Percentiles rank a stretch among this genome's conserved stretches.
phyloP scores from a whole-genome alignment of 2,797 vertebrate genomes.

The Coranthus polyacanthus region DNA sequence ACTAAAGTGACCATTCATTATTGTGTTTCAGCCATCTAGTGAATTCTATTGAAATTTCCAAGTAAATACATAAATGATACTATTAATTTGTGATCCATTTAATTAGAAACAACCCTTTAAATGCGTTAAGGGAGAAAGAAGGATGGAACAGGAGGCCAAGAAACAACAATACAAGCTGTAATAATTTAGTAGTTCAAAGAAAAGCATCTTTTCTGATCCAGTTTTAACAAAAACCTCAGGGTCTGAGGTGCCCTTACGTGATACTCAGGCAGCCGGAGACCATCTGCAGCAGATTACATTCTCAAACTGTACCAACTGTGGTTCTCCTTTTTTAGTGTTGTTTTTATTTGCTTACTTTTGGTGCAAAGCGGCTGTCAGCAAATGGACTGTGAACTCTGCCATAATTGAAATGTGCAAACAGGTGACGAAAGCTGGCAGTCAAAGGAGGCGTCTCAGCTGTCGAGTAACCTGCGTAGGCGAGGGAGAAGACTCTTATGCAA shows the following conservation, averaged over 20 bases:
- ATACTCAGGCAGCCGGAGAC: neutral
- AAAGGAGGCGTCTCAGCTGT: constrained; percentile 27
- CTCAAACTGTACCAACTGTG: constrained; percentile 1
- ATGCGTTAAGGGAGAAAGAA: constrained; percentile 3
- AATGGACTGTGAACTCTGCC: constrained; percentile 42
- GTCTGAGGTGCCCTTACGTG: constrained; percentile 17
- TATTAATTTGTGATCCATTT: constrained; percentile 43
- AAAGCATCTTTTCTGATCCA: neutral
- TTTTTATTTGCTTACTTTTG: neutral
- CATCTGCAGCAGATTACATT: constrained; percentile 20
- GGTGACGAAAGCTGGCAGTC: constrained; percentile 21
- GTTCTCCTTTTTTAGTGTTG: neutral
- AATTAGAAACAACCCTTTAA: constrained; percentile 43
- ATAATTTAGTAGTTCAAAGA: constrained; percentile 20
- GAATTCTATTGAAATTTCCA: constrained; percentile 21
- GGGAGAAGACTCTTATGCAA: constrained; percentile 17
- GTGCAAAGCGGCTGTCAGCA: constrained; percentile 4
- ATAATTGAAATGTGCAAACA: constrained; percentile 49
- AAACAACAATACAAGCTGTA: constrained; percentile 7
- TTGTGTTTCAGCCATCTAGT: constrained; percentile 23
- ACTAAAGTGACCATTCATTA: constrained; percentile 39
- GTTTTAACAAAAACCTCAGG: neutral
- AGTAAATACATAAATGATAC: constrained; percentile 39
- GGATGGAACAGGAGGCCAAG: constrained; percentile 10
- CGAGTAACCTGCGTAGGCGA: constrained; percentile 26